phyloP scores from a whole-genome alignment of 2,797 vertebrate species.

The Propithecus deckenii region DNA sequence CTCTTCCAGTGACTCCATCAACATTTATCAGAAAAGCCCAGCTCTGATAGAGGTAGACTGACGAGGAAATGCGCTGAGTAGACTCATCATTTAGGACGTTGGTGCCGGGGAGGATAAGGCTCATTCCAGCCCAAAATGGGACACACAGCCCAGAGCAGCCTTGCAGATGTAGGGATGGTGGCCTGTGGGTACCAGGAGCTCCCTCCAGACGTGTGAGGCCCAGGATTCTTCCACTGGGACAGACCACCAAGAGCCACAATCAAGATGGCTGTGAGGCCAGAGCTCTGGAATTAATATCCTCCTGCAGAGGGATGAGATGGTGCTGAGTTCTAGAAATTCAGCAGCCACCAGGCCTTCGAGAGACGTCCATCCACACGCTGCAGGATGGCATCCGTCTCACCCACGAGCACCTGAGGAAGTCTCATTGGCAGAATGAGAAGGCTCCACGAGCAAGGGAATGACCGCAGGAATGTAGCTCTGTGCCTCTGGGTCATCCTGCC shows the following conservation, averaged over 20 bases:
- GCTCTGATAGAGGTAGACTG: neutral
- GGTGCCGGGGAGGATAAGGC: neutral
- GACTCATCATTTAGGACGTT: neutral
- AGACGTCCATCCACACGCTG: fast-evolving
- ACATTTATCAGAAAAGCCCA: neutral
- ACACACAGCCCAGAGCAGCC: neutral
- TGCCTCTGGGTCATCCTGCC: neutral
- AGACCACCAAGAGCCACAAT: neutral
- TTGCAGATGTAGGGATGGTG: neutral
- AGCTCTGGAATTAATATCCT: neutral
- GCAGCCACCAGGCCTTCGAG: fast-evolving
- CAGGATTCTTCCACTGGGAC: neutral
- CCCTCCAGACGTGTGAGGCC: neutral
- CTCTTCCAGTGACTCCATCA: neutral
- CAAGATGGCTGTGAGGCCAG: neutral
- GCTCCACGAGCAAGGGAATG: neutral
- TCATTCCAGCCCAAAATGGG: neutral
- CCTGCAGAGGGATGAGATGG: neutral
- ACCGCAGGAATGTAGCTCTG: fast-evolving
- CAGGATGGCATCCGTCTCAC: neutral
- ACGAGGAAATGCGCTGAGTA: neutral
- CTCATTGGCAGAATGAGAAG: neutral
- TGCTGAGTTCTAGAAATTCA: neutral
- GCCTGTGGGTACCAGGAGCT: neutral
- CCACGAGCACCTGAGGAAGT: neutral